A percentile compares a stretch with the other conserved stretches of the same genome.
phyloP scores from a whole-genome alignment of 2,113 vertebrate species.

The Sigmodon hispidus region DNA sequence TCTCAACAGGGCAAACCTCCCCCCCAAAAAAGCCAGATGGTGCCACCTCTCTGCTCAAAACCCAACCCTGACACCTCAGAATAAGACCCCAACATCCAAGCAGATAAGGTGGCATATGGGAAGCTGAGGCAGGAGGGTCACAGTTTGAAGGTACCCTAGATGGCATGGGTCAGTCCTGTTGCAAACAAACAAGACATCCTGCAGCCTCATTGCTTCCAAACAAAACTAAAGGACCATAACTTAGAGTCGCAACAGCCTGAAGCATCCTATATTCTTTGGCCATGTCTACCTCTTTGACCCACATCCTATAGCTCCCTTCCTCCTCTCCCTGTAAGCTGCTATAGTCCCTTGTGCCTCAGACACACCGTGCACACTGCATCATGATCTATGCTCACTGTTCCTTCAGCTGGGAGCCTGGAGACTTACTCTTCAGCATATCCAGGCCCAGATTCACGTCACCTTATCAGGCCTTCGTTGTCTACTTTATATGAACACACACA shows the following conservation, averaged over 20 bases:
- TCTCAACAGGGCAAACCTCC: no score
- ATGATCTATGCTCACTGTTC: neutral
- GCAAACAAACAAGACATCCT: neutral
- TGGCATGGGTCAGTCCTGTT: neutral
- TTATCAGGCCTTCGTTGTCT: neutral
- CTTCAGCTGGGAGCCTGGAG: neutral
- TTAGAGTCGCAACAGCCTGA: neutral
- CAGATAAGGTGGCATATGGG: neutral
- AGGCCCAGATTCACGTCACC: neutral
- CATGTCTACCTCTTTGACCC: neutral
- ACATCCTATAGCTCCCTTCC: neutral
- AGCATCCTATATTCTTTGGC: neutral
- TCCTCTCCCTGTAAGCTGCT: neutral
- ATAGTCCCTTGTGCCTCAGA: neutral
- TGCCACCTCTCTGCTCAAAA: conserved; percentile 5
- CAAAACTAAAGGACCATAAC: neutral
- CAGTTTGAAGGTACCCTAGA: neutral
- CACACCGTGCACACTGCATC: neutral
- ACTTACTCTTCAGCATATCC: neutral
- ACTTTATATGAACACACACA: neutral
- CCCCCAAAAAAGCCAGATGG: neutral
- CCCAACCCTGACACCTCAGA: neutral
- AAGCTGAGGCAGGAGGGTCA: neutral
- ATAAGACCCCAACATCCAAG: neutral
- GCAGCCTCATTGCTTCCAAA: neutral